Conservation (phyloP, 2,888 invertebrate species). For the Plebejus melissa region DNA sequence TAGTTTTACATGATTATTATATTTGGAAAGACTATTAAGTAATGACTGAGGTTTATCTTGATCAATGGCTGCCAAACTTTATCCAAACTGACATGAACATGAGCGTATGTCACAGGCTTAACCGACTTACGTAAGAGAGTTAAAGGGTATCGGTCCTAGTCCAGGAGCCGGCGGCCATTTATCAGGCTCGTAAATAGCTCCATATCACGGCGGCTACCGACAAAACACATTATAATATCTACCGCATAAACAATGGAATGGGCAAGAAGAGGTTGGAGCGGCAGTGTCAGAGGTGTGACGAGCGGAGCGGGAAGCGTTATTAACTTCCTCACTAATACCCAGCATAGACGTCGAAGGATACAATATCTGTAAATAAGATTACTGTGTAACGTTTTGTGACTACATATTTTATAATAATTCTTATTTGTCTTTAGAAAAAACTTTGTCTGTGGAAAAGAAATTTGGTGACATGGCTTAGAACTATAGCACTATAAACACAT, state of each 20-base stretch:
- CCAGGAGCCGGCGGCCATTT: constrained; percentile 53
- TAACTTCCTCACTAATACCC: neutral
- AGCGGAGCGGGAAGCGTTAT: constrained; percentile 37
- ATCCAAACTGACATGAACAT: neutral
- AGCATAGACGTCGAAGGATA: no score
- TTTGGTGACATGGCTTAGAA: no score
- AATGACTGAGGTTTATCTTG: neutral
- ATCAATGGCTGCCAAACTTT: neutral
- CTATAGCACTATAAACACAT: no score
- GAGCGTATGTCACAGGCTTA: neutral
- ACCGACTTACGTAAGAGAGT: constrained; percentile 32
- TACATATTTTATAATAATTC: no score
- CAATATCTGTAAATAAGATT: no score
- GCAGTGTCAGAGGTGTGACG: constrained; percentile 35
- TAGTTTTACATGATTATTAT: neutral
- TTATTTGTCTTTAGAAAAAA: no score
- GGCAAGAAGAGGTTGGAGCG: constrained; percentile 50
- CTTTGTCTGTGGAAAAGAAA: no score
- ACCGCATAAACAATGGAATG: constrained; percentile 71
- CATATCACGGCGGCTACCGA: constrained; percentile 64
- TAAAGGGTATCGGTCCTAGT: constrained; percentile 36
- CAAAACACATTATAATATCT: constrained; percentile 75
- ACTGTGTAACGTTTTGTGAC: no score
- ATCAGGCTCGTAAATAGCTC: constrained; percentile 61
- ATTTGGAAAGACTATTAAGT: neutral